Conservation (phyloP, 2,888 invertebrate genomes). For the Cristatella mucedo region DNA sequence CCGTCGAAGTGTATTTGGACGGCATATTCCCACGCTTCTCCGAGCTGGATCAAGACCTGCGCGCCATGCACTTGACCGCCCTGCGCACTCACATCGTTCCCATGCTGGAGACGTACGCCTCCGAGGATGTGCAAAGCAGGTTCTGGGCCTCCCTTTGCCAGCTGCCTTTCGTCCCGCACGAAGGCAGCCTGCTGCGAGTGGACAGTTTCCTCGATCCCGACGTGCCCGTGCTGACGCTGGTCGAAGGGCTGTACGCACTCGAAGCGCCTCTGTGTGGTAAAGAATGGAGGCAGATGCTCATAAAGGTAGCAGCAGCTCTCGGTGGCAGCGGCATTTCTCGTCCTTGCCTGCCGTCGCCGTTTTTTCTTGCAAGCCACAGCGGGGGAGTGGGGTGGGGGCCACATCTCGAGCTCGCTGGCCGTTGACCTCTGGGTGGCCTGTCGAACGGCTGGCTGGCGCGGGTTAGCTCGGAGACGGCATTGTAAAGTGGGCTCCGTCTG, state of each 20-base stretch:
- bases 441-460: too few species aligned
- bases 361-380: too few species aligned
- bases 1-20: slow-evolving; percentile 6
- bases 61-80: not conserved
- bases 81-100: slow-evolving; percentile 4
- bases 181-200: not conserved
- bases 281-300: not conserved
- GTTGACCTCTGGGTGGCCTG: too few species aligned
- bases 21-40: slow-evolving; percentile 4
- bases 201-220: not conserved
- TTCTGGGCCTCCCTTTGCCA: not conserved
- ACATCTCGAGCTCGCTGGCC: too few species aligned
- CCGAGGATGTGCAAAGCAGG: slow-evolving; percentile 1
- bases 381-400: too few species aligned
- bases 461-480: too few species aligned
- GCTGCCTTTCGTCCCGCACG: not conserved
- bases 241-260: slow-evolving; percentile 1
- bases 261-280: not conserved
- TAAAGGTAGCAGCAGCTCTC: too few species aligned
- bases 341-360: too few species aligned
- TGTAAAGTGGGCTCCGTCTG: too few species aligned
- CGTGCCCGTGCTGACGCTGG: slow-evolving; percentile 1
- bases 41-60: not conserved
- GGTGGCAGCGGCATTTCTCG: too few species aligned
- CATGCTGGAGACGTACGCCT: slow-evolving; percentile 3